Conservation (phyloP, 2,888 invertebrate species). For the Trisateles emortualis region DNA sequence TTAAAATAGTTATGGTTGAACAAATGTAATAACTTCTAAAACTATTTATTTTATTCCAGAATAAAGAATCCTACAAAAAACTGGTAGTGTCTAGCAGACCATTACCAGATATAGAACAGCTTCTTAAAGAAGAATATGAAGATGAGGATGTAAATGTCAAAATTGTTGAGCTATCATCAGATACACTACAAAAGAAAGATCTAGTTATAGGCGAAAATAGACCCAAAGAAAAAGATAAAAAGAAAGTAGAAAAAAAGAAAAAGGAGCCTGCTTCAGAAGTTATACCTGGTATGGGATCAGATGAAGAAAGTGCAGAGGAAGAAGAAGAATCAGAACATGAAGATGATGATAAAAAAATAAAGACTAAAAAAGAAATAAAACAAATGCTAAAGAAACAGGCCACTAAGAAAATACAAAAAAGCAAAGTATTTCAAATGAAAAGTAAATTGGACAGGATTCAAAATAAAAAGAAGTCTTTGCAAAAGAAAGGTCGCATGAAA, state of each 20-base stretch:
- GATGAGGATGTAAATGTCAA: constrained; percentile 93
- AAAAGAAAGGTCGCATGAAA: constrained; percentile 70
- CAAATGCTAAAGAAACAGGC: constrained; percentile 90
- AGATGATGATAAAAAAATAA: constrained; percentile 64
- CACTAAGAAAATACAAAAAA: constrained; percentile 91
- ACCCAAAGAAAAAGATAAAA: constrained; percentile 65
- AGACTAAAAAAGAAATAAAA: constrained; percentile 90
- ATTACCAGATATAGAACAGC: constrained; percentile 90
- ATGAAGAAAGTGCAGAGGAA: constrained; percentile 62
- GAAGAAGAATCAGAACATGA: constrained; percentile 62
- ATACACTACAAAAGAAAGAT: constrained; percentile 89
- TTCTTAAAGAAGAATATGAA: constrained; percentile 91
- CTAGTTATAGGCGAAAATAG: constrained; percentile 91
- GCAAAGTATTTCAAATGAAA: constrained; percentile 92
- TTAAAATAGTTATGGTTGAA: not conserved
- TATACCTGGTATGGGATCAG: constrained; percentile 75
- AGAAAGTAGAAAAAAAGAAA: constrained; percentile 49
- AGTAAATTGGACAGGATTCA: constrained; percentile 89
- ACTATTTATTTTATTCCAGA: constrained; percentile 61
- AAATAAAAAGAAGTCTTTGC: constrained; percentile 89
- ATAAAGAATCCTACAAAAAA: constrained; percentile 91
- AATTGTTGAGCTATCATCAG: constrained; percentile 91
- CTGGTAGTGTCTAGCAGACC: constrained; percentile 90
- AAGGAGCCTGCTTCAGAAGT: constrained; percentile 50
- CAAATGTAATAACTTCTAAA: not conserved